A percentile compares a stretch with the other conserved stretches of the same genome.
phyloP scores from a whole-genome alignment of 2,113 vertebrate species.

The Lanius ludovicianus region DNA sequence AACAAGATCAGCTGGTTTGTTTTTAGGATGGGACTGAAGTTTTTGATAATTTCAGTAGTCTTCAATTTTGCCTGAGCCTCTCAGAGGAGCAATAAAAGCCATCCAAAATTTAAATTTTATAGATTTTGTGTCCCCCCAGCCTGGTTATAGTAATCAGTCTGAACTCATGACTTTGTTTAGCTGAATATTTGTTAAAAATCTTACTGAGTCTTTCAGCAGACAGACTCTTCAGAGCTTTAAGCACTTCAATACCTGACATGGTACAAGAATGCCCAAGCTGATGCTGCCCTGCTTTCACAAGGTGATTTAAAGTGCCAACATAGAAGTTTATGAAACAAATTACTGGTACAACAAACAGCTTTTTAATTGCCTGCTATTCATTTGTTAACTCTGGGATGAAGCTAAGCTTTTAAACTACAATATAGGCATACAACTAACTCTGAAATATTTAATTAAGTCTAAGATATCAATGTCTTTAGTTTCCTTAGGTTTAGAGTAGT shows the following conservation, averaged over 20 bases:
- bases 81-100: not conserved
- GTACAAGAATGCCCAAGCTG: not conserved
- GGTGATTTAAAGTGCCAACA: not conserved
- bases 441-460: constrained; percentile 1
- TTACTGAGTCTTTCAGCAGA: not conserved
- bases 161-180: not conserved
- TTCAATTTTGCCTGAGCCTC: not conserved
- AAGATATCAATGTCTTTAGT: not conserved
- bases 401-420: not conserved
- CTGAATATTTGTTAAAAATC: not conserved
- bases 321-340: not conserved
- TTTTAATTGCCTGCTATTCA: not conserved
- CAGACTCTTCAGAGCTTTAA: not conserved
- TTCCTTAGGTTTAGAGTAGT: not conserved
- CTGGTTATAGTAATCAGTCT: not conserved
- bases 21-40: not conserved
- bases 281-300: not conserved
- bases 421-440: not conserved
- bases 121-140: not conserved
- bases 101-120: not conserved
- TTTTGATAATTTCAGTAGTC: not conserved
- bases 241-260: not conserved
- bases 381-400: not conserved
- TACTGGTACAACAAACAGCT: not conserved
- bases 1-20: not conserved